Evolutionary conservation across 2,888 invertebrate genomes (phyloP).

Genomic region (Morpho achilles): DNA sequence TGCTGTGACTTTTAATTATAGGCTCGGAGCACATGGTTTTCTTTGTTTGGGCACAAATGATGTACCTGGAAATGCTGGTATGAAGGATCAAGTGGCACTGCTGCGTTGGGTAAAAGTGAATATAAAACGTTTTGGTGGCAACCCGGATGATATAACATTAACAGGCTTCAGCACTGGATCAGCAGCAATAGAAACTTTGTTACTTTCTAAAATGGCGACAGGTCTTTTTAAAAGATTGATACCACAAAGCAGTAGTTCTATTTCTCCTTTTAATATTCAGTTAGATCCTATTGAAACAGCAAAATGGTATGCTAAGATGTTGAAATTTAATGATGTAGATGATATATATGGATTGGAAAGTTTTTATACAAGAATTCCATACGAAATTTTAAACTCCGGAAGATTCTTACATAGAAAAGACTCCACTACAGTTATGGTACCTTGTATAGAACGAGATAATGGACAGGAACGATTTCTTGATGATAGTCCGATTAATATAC

Average conservation of each 20-base stretch:
- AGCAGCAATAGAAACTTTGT: slow-evolving; percentile 44
- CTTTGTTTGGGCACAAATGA: slow-evolving; percentile 38
- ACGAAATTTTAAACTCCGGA: slow-evolving; percentile 25
- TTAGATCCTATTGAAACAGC: slow-evolving; percentile 43
- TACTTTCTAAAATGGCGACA: slow-evolving; percentile 42
- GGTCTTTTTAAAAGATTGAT: slow-evolving; percentile 52
- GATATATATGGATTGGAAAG: slow-evolving; percentile 30
- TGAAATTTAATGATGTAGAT: slow-evolving; percentile 37
- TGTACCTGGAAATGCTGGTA: slow-evolving; percentile 41
- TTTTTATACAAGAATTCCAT: neutral
- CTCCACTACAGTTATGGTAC: slow-evolving; percentile 40
- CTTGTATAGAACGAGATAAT: slow-evolving; percentile 40
- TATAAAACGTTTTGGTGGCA: slow-evolving; percentile 41
- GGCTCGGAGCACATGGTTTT: slow-evolving; percentile 40
- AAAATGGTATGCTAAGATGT: slow-evolving; percentile 36
- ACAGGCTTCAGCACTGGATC: slow-evolving; percentile 51
- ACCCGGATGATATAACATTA: slow-evolving; percentile 43
- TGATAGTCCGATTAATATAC: slow-evolving; percentile 40
- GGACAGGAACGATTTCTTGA: slow-evolving; percentile 39
- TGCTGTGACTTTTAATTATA: slow-evolving; percentile 49
- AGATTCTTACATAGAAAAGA: slow-evolving; percentile 32
- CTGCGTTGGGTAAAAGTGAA: slow-evolving; percentile 42
- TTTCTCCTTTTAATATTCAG: slow-evolving; percentile 38
- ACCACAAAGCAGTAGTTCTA: slow-evolving; percentile 44
- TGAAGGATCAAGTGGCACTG: slow-evolving; percentile 43